Percentiles rank a stretch among this genome's conserved stretches.
Evolutionary conservation across 1,140 invertebrate genomes (phyloP).

Genomic region (Nasonia vitripennis): DNA sequence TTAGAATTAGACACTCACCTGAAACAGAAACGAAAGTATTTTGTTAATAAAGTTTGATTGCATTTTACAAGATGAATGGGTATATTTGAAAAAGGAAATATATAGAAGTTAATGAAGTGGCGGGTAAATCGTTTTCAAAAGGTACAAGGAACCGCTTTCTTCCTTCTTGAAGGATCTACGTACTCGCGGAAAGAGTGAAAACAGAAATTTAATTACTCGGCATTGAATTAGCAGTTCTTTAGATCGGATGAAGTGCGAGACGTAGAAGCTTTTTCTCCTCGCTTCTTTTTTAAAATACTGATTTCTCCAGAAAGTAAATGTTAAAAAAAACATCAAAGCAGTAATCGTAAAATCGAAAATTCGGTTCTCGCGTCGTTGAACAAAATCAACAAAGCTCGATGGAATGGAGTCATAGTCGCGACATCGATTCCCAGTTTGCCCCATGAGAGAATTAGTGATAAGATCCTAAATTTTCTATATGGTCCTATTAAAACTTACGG

Average conservation of each 20-base stretch:
- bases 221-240: not conserved
- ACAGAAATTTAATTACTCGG: not conserved
- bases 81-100: not conserved
- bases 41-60: not conserved
- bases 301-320: not conserved
- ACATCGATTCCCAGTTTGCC: constrained; percentile 22
- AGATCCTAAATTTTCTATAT: constrained; percentile 16
- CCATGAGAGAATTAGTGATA: not conserved
- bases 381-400: not conserved
- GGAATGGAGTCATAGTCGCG: not conserved
- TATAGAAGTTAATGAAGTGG: not conserved
- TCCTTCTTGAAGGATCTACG: not conserved
- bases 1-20: constrained; percentile 57
- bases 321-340: not conserved
- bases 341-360: not conserved
- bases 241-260: not conserved
- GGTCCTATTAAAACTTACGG: constrained; percentile 34
- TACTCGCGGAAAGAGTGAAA: not conserved
- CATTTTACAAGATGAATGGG: not conserved
- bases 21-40: constrained; percentile 55
- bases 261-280: not conserved
- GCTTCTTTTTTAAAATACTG: not conserved
- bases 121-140: not conserved
- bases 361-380: not conserved
- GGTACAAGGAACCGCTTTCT: not conserved